Conservation (phyloP, 2,113 vertebrate species). For the Tachysurus fulvidraco region DNA sequence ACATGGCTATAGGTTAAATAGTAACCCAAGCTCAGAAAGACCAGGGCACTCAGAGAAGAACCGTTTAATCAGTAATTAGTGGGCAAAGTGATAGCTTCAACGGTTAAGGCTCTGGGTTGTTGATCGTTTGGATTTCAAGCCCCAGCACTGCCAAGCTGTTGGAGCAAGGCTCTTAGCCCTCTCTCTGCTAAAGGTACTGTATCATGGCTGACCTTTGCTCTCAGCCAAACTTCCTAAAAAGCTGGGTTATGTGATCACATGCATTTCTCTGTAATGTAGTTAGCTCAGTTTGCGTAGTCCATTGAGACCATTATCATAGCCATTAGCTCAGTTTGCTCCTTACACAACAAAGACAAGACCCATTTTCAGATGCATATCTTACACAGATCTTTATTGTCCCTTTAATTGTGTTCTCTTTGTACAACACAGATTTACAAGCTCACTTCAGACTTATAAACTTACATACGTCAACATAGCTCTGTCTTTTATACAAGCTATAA, state of each 20-base stretch:
- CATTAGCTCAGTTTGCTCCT: background rate
- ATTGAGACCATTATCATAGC: too few relatives aligned
- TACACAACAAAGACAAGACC: conserved; percentile 24
- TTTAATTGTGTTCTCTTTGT: conserved; percentile 55
- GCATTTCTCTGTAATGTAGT: too few relatives aligned
- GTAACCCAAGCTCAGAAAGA: background rate
- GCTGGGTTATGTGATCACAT: too few relatives aligned
- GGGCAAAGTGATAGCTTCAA: too few relatives aligned
- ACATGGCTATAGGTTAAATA: background rate
- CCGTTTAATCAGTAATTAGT: background rate
- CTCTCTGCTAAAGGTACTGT: too few relatives aligned
- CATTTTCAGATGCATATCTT: conserved; percentile 69
- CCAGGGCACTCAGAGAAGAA: background rate
- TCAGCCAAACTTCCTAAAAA: too few relatives aligned
- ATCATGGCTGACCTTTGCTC: too few relatives aligned
- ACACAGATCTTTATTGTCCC: conserved; percentile 76
- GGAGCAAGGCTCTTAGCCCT: too few relatives aligned
- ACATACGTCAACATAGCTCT: conserved; percentile 23
- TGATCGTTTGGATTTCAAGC: too few relatives aligned
- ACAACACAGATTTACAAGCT: conserved; percentile 63
- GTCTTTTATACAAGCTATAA: conserved; percentile 41
- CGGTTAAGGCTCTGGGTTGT: too few relatives aligned
- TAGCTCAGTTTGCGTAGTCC: background rate
- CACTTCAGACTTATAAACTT: conserved; percentile 39
- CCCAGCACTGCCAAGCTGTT: too few relatives aligned